These are phyloP conservation scores for Cantharis flavilabris DNA, from an alignment of 2,888 invertebrate genomes.

Conservation along the genomic window DNA sequence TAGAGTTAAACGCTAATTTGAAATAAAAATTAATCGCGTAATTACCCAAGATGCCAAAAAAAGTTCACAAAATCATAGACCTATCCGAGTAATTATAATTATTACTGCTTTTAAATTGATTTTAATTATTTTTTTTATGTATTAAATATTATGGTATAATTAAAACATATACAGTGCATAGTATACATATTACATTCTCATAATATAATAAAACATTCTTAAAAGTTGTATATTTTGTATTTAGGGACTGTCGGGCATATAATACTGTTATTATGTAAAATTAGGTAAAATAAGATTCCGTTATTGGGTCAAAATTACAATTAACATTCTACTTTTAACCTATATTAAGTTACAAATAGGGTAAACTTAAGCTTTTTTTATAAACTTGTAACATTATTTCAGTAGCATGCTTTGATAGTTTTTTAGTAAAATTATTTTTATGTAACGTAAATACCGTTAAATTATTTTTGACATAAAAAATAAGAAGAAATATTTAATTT, in stretches of 20 bases:
- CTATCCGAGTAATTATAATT: background rate
- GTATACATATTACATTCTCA: no score
- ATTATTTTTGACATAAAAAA: background rate
- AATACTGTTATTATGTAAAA: background rate
- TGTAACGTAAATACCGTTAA: background rate
- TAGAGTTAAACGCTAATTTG: background rate
- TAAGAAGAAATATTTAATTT: background rate
- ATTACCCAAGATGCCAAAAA: background rate
- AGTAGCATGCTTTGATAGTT: background rate
- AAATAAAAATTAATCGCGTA: background rate
- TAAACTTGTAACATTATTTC: background rate
- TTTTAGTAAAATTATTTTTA: background rate
- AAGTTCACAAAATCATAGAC: background rate
- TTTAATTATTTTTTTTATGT: background rate
- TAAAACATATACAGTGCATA: background rate
- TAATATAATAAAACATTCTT: no score
- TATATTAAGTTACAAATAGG: background rate
- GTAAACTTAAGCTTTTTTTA: background rate
- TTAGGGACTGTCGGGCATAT: background rate
- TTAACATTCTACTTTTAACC: background rate
- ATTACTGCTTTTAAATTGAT: background rate
- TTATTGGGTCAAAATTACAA: background rate
- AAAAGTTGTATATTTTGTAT: background rate
- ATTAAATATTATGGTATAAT: no score
- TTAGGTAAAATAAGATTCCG: background rate